A percentile compares a stretch with the other conserved stretches of the same genome.
phyloP scores from a whole-genome alignment of 2,113 vertebrate genomes.

The Ondatra zibethicus region DNA sequence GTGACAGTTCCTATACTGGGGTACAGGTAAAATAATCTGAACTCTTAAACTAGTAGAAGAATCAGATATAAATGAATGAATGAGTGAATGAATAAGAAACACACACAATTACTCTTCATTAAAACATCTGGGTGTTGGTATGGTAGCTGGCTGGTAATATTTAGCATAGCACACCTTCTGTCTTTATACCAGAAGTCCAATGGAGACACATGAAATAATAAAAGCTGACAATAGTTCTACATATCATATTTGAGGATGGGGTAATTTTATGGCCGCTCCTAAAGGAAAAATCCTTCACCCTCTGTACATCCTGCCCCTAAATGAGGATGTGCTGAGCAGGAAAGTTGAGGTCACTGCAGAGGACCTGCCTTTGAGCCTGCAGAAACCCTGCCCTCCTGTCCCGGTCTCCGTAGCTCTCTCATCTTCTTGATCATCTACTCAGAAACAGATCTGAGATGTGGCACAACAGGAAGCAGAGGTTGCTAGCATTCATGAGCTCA shows the following conservation, averaged over 20 bases:
- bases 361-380: neutral
- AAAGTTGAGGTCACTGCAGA: neutral
- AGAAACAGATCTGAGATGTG: neutral
- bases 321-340: neutral
- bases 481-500: neutral
- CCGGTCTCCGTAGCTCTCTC: neutral
- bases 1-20: neutral
- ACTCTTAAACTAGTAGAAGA: constrained; percentile 4
- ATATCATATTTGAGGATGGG: neutral
- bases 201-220: neutral
- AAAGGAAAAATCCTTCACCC: neutral
- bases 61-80: neutral
- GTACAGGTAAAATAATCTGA: neutral
- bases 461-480: neutral
- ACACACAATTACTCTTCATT: neutral
- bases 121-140: neutral
- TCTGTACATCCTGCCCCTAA: neutral
- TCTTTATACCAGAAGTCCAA: neutral
- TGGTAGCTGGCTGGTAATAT: neutral
- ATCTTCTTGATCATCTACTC: neutral
- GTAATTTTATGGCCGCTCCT: neutral
- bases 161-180: neutral
- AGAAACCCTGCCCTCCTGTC: too few relatives aligned
- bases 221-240: neutral
- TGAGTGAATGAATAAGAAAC: neutral